A percentile compares a stretch with the other conserved stretches of the same genome.
These are phyloP conservation scores for Kryptopterus vitreolus DNA, from an alignment of 2,797 vertebrate genomes.

Conservation along the genomic window DNA sequence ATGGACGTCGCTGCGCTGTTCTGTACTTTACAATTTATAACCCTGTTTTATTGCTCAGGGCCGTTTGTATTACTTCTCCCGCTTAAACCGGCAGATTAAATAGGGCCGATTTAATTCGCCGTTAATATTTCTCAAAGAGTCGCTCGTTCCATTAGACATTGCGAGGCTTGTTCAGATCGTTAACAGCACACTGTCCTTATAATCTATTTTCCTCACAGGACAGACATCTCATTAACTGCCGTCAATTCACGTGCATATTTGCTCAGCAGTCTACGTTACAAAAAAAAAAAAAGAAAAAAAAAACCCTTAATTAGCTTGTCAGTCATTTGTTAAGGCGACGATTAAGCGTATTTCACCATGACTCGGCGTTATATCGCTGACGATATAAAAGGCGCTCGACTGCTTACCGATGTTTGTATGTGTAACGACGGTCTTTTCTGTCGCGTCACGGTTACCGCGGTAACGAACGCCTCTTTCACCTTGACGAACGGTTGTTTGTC, in stretches of 20 bases:
- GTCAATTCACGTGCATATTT: neutral
- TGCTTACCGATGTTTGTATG: neutral
- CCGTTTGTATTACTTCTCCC: neutral
- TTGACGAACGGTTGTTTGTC: neutral
- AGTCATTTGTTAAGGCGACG: neutral
- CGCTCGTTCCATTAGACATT: neutral
- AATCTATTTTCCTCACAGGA: constrained; percentile 43
- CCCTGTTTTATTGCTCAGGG: neutral
- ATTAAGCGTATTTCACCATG: neutral
- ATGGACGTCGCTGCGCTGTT: neutral
- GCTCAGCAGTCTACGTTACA: too few relatives aligned
- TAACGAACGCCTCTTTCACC: neutral
- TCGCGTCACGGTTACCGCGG: neutral
- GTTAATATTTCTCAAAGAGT: neutral
- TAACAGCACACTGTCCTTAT: constrained; percentile 14
- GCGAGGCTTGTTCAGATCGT: constrained; percentile 22
- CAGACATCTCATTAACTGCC: constrained; percentile 64
- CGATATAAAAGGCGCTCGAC: too few relatives aligned
- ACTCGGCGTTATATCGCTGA: neutral
- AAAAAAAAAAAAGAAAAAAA: too few relatives aligned
- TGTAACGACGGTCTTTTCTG: neutral
- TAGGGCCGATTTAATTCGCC: neutral
- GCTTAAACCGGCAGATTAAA: constrained; percentile 15
- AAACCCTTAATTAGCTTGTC: neutral
- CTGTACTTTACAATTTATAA: neutral